Evolutionary conservation across 1,140 invertebrate genomes (phyloP).

Genomic region (Nasonia vitripennis): DNA sequence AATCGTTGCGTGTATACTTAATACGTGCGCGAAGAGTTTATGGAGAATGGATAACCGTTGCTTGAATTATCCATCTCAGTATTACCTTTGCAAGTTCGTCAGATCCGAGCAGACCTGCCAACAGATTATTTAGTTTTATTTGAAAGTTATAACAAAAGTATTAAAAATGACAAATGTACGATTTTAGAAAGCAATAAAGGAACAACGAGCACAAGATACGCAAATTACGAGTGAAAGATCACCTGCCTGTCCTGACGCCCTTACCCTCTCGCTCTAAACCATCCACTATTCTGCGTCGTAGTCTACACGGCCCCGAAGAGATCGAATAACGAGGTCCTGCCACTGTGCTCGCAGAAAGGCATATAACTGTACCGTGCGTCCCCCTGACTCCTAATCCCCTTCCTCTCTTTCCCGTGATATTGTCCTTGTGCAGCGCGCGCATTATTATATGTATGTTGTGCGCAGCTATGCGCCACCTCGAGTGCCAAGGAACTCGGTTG

Average conservation of each 20-base stretch:
- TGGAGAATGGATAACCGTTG: no score
- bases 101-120: no score
- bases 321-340: background rate
- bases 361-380: background rate
- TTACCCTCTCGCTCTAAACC: background rate
- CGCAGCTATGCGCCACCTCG: background rate
- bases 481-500: constrained; percentile 26
- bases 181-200: background rate
- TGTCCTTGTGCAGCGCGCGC: background rate
- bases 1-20: background rate
- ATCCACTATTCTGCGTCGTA: background rate
- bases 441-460: background rate
- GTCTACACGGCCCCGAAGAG: background rate
- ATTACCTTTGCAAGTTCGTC: background rate
- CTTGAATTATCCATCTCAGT: background rate
- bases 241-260: background rate
- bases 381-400: background rate
- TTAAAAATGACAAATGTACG: no score
- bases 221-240: background rate
- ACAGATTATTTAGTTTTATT: no score
- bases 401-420: background rate
- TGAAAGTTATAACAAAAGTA: no score
- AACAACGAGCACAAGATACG: background rate
- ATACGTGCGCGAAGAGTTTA: no score
- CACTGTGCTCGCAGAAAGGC: background rate